Percentiles rank a stretch among this genome's conserved stretches.
phyloP scores from a whole-genome alignment of 2,888 invertebrate species.

The Lypha dubia region DNA sequence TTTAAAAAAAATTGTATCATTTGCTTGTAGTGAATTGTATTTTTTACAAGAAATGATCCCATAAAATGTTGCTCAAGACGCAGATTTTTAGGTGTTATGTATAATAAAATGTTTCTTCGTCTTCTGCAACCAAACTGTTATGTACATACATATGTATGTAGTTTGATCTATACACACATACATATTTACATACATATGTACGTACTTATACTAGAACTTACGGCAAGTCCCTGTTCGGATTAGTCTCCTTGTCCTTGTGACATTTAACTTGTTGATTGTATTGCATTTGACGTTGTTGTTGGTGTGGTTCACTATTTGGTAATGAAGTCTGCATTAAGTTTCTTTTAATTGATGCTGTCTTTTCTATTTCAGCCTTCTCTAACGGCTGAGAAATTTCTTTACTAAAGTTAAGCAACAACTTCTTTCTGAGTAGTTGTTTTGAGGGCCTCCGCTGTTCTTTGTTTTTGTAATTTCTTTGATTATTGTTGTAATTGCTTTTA shows the following conservation, averaged over 20 bases:
- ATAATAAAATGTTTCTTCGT: too few species aligned
- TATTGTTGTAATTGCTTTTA: conserved; percentile 20
- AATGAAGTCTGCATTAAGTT: conserved; percentile 1
- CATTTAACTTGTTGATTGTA: conserved; percentile 55
- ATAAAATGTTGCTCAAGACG: too few species aligned
- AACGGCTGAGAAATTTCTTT: background rate
- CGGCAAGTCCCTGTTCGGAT: conserved; percentile 26
- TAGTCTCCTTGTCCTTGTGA: conserved; percentile 19
- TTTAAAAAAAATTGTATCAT: too few species aligned
- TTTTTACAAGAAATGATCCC: too few species aligned
- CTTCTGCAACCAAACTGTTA: too few species aligned
- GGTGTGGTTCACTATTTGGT: background rate
- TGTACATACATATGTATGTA: conserved; percentile 13
- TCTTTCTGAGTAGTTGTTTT: background rate
- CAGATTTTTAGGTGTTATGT: too few species aligned
- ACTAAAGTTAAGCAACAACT: background rate
- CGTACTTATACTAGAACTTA: background rate
- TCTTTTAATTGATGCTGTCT: background rate
- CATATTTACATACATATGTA: background rate
- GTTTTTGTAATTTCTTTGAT: background rate
- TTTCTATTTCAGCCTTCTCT: background rate
- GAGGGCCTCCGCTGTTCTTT: background rate
- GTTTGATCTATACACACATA: background rate
- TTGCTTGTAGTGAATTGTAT: too few species aligned
- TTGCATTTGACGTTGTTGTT: conserved; percentile 26